phyloP scores from a whole-genome alignment of 2,797 vertebrate species.

The Aythya fuligula region DNA sequence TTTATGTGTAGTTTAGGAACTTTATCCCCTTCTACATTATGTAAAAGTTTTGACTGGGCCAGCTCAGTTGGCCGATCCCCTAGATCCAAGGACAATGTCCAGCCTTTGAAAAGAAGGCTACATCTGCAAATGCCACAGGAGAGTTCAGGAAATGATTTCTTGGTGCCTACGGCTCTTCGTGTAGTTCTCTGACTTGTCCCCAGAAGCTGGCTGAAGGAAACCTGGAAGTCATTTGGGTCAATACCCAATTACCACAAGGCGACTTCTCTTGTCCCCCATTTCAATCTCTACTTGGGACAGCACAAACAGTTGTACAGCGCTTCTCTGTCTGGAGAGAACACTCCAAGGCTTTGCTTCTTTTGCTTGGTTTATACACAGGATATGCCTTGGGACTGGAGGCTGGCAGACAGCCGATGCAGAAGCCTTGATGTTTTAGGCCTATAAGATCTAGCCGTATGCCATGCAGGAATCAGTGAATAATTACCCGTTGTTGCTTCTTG shows the following conservation, averaged over 20 bases:
- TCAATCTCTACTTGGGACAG: background rate
- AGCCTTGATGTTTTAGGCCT: background rate
- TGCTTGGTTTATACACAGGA: background rate
- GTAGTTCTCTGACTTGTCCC: background rate
- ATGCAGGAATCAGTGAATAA: background rate
- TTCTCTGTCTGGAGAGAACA: background rate
- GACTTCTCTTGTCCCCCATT: background rate
- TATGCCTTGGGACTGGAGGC: background rate
- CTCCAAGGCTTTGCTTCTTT: background rate
- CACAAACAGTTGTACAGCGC: accelerated
- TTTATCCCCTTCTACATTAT: too few relatives aligned
- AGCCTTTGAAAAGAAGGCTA: background rate
- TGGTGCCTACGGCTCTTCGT: background rate
- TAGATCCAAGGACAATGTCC: too few relatives aligned
- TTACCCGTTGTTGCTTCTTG: background rate
- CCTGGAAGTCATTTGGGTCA: background rate
- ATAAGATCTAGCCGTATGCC: background rate
- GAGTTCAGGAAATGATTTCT: background rate
- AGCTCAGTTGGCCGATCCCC: too few relatives aligned
- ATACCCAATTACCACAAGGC: background rate
- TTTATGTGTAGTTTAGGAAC: too few relatives aligned
- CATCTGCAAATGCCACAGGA: background rate
- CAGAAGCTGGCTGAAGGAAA: accelerated
- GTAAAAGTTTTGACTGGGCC: too few relatives aligned
- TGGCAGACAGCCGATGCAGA: background rate